Conservation (phyloP, 2,797 vertebrate genomes). For the Betta splendens region DNA sequence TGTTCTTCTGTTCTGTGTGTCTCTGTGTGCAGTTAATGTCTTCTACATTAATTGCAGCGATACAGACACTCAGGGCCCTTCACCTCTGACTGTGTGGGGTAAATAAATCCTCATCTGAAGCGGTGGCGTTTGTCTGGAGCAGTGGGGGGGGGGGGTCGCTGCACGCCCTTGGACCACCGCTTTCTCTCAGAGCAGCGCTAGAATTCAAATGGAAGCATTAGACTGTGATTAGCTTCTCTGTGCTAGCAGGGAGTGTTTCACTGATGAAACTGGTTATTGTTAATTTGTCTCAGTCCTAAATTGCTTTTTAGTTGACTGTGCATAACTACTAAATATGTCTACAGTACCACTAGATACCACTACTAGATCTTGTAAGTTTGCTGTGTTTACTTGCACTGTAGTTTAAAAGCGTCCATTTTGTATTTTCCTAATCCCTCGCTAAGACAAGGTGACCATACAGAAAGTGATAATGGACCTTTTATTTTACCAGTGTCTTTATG, state of each 20-base stretch:
- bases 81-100: background rate
- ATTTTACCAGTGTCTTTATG: slow-evolving; percentile 24
- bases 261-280: slow-evolving; percentile 7
- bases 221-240: slow-evolving; percentile 18
- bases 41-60: background rate
- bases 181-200: slow-evolving; percentile 1
- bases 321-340: too few relatives aligned
- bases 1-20: too few relatives aligned
- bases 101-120: background rate
- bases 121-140: slow-evolving; percentile 8
- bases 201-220: slow-evolving; percentile 34
- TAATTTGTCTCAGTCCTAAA: slow-evolving; percentile 1
- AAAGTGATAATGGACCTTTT: background rate
- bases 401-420: background rate
- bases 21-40: background rate
- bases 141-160: background rate
- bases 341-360: too few relatives aligned
- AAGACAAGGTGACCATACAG: background rate
- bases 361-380: slow-evolving; percentile 1
- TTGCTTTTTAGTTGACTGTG: background rate
- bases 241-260: slow-evolving; percentile 8
- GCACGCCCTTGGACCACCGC: background rate
- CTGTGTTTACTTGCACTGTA: background rate
- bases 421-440: background rate
- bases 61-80: background rate